phyloP scores from a whole-genome alignment of 2,113 vertebrate genomes.

The Tragelaphus buxtoni region DNA sequence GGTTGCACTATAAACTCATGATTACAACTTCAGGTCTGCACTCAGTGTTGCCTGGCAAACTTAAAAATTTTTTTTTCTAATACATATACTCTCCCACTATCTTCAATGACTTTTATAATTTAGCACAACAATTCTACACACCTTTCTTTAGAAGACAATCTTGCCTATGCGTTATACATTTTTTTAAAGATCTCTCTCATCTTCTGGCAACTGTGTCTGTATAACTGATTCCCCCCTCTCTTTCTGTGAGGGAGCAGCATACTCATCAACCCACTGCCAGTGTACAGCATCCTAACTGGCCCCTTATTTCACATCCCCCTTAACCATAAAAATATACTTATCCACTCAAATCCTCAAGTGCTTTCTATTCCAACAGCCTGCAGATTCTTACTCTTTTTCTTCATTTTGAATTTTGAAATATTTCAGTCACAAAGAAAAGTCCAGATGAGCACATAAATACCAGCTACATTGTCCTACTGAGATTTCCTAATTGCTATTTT shows the following conservation, averaged over 20 bases:
- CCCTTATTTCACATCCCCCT: background rate
- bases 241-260: background rate
- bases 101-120: background rate
- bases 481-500: background rate
- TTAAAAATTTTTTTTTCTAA: no score
- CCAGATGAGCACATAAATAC: background rate
- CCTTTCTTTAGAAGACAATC: background rate
- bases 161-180: background rate
- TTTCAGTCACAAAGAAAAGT: background rate
- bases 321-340: background rate
- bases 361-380: background rate
- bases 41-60: no score
- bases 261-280: rapidly evolving
- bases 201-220: background rate
- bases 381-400: background rate
- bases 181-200: background rate
- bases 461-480: background rate
- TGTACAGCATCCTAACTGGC: background rate
- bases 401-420: background rate
- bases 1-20: no score
- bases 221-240: background rate
- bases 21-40: no score
- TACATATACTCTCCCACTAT: background rate
- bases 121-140: background rate
- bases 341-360: background rate